Percentiles rank a stretch among this genome's conserved stretches.
Conservation (phyloP, 2,888 invertebrate species). For the Apamea crenata region DNA sequence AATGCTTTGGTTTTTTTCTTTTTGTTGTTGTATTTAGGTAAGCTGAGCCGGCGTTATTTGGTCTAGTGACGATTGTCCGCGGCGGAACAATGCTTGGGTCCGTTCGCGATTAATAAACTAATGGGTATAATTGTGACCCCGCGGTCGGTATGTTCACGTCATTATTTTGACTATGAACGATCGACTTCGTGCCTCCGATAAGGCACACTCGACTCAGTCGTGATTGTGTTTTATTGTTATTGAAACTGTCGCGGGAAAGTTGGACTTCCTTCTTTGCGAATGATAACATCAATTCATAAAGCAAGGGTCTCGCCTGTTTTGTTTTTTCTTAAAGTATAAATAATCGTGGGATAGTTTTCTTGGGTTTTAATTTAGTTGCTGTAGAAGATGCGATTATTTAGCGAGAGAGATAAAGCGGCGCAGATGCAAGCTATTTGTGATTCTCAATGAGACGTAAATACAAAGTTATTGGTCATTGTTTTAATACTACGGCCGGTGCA, state of each 20-base stretch:
- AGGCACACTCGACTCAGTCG: slow-evolving; percentile 81
- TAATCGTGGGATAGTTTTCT: slow-evolving; percentile 31
- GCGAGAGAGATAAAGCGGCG: slow-evolving; percentile 71
- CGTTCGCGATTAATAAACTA: slow-evolving; percentile 86
- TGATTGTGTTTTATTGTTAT: slow-evolving; percentile 81
- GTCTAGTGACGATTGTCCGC: slow-evolving; percentile 88
- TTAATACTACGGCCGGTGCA: slow-evolving; percentile 82
- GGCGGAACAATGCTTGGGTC: slow-evolving; percentile 84
- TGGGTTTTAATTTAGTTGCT: slow-evolving; percentile 51
- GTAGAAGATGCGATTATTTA: slow-evolving; percentile 64
- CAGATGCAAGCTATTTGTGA: slow-evolving; percentile 72
- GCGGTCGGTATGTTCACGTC: slow-evolving; percentile 75
- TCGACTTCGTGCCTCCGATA: slow-evolving; percentile 86
- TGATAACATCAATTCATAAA: slow-evolving; percentile 70
- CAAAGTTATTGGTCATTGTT: slow-evolving; percentile 88
- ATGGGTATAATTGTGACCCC: slow-evolving; percentile 84
- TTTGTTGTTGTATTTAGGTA: slow-evolving; percentile 79
- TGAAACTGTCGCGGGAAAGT: slow-evolving; percentile 79
- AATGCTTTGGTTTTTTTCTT: slow-evolving; percentile 78
- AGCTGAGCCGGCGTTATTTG: slow-evolving; percentile 85
- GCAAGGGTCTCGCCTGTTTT: slow-evolving; percentile 6
- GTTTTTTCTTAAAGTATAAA: slow-evolving; percentile 19
- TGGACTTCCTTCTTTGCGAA: slow-evolving; percentile 77
- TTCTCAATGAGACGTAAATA: slow-evolving; percentile 84
- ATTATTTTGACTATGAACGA: slow-evolving; percentile 89